Conservation (phyloP, 2,888 invertebrate genomes). For the Epinotia bilunana region DNA sequence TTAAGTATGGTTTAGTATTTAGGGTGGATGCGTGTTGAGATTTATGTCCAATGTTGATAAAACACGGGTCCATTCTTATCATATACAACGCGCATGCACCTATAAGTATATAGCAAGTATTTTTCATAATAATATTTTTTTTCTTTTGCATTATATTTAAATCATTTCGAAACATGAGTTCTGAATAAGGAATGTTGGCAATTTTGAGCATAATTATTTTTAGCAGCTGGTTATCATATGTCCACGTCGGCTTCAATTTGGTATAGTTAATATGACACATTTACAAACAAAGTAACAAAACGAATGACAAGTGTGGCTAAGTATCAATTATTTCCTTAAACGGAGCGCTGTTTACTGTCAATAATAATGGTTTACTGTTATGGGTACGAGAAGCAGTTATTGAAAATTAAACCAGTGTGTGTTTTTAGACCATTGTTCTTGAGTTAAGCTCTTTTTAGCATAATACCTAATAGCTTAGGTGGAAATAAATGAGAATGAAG, state of each 20-base stretch:
- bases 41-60: not conserved
- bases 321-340: constrained; percentile 32
- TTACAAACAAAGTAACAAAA: constrained; percentile 12
- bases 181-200: not conserved
- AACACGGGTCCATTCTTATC: too few relatives aligned
- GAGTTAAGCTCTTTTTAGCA: too few relatives aligned
- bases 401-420: constrained; percentile 8
- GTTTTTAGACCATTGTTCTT: not conserved
- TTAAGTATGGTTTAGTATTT: constrained; percentile 2
- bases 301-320: constrained; percentile 25
- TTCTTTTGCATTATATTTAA: not conserved
- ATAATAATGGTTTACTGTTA: constrained; percentile 25
- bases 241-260: not conserved
- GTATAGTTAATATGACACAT: not conserved
- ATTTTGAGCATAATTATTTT: not conserved
- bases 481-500: too few relatives aligned
- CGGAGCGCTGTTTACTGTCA: constrained; percentile 10
- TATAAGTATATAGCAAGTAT: too few relatives aligned
- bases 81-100: too few relatives aligned
- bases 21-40: not conserved
- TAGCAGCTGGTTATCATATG: not conserved
- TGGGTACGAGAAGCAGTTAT: constrained; percentile 2
- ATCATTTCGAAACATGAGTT: not conserved
- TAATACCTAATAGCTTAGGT: too few relatives aligned
- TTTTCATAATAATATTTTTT: not conserved